Base-by-base conservation (phyloP, 2,113 vertebrate genomes). In the Daubentonia madagascariensis region DNA sequence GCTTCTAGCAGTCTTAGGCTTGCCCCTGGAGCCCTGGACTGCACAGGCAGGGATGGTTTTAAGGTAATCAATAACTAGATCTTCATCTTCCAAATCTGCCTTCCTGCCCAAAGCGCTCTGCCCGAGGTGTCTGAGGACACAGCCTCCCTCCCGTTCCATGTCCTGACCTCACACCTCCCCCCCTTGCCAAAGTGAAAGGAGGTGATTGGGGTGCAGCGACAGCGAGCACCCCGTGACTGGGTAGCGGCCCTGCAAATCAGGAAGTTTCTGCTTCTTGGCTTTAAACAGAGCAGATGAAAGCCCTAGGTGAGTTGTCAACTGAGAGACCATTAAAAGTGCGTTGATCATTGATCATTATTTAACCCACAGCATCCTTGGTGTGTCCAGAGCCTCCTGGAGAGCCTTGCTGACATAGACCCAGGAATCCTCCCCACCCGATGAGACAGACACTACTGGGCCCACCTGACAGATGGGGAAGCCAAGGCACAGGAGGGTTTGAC, bases 351-450 rank as follows among this genome's bases (percentile, higher is more conserved):
- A 25, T 35, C 22, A 18, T 25, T 54, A 20, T 14, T 63, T 63
- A n/a, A 37, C 57, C 37, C 75, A 9, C 1, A 18, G 35, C 10
- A 5, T 4, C 65, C 52, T 18, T 9, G 0, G 0, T 1, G 18
- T 81, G 23, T 12, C 23, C 40, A 6, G 16, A 16, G 1, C 20
- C 43, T 23, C 17, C 43, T 22, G 10, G 79, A 73, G 16, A 25
- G 50, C 12, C 67, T 45, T 4, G 5, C 13, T 2, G 2, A 35
- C 40, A 14, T 37, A 23, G 30, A 73, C 91, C 28, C 13, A 1
- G 6, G 52, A 30, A 22, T 8, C 45, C 20, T 52, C 91, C 20
- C 8, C 35, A 3, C 5, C 23, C 17, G 59, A 12, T 4, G 28
- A 30, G 32, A 37, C 17, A 30, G 10, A 67, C 23, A 5, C 23